Evolutionary conservation across 2,113 vertebrate genomes (phyloP), one percentile per base, ranked within the genome.

Genomic region (Polypterus bichir): DNA sequence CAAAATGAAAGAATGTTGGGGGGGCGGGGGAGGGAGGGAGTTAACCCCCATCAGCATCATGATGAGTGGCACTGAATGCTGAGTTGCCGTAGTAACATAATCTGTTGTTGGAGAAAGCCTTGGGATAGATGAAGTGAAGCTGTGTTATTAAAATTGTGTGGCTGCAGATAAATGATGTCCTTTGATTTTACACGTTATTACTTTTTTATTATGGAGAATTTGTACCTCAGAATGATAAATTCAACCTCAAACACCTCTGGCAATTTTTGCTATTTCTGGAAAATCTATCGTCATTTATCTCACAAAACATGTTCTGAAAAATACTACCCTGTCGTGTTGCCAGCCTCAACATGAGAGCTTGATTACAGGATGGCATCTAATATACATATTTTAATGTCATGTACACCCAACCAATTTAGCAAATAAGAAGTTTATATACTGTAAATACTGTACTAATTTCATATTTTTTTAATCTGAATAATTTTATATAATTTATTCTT

Each of bases 41-140:
- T 27, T 27, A 27, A 27, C 27, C 27, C 56, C 73, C 70, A 70
- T 74, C 76, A 69, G 64, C 79, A 77, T 79, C 80, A 79, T 78
- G 76, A 78, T 79, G 78, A 59, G 67, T 47, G 47, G 49, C 51
- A 62, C 11, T 64, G 64, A 57, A 66, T 70, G 66, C 74, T 59
- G 62, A 66, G 84, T 84, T 86, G 62, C 84, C 81, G 65, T 80
- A 78, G 79, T 76, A 84, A 84, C 83, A 0, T 74, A 73, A 77
- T 79, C 74, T 77, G 74, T 79, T 76, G 75, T 64, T 71, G 74
- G 73, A 77, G 74, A 70, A 66, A 46, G 47, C 60, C 47, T 57
- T 47, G 11, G 11, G 46, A 10, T 54, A 58, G 60, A 61, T 55
- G 58, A 49, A 52, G 59, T 61, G 59, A 59, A 65, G 49, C 53